phyloP scores from a whole-genome alignment of 2,797 vertebrate genomes.

The Artibeus lituratus region DNA sequence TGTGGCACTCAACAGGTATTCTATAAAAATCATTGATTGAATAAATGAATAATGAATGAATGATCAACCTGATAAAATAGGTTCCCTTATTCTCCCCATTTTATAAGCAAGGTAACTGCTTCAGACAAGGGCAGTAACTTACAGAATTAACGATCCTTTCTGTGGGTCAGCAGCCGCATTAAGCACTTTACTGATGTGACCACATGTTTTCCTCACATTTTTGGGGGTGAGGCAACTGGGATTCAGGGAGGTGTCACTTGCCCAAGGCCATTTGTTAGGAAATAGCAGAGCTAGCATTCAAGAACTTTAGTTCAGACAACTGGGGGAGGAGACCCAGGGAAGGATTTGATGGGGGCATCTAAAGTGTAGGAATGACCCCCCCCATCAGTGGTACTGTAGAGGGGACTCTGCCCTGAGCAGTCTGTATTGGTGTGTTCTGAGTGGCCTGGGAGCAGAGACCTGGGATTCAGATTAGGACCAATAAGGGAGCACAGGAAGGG shows the following conservation, averaged over 20 bases:
- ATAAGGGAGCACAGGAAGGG: not conserved
- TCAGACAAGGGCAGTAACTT: not conserved
- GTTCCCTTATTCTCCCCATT: not conserved
- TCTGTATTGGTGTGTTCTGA: not conserved
- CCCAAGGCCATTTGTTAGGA: not conserved
- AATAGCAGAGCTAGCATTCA: not conserved
- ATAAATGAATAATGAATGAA: not conserved
- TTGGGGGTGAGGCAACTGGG: not conserved
- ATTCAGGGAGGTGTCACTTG: not conserved
- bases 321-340: not conserved
- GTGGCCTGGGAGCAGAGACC: not conserved
- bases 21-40: not conserved
- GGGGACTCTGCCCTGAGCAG: not conserved
- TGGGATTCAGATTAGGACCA: not conserved
- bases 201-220: constrained; percentile 3
- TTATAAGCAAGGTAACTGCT: not conserved
- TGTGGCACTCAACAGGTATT: not conserved
- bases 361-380: not conserved
- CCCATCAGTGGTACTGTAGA: not conserved
- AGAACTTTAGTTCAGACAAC: not conserved
- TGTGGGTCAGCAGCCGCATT: not conserved
- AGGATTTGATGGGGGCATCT: not conserved
- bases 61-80: not conserved
- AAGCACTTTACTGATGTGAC: not conserved
- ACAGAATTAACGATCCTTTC: not conserved